Evolutionary conservation across 2,113 vertebrate genomes (phyloP), one percentile per base, ranked within the genome.

Genomic region (Lates calcarifer): DNA sequence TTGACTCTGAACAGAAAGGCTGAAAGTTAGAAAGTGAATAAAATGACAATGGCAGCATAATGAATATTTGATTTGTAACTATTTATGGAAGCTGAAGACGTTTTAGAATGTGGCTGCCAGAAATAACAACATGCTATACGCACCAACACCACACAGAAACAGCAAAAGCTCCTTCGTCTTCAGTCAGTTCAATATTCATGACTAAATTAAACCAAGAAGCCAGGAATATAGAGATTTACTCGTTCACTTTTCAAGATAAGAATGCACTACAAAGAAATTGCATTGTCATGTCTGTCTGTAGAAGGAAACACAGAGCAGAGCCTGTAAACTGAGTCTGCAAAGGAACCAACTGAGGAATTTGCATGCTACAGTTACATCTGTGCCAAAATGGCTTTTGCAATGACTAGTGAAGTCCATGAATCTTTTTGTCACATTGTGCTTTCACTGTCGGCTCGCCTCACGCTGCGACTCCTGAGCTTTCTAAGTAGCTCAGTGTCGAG

Each of bases 401-500:
- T 39, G 75, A 84, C 83, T 51, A 39, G 76, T 65, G 77, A 84
- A 89, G 87, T 91, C 86, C 84, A 85, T 89, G 85, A 86, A 90
- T 91, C 84, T 88, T 85, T 81, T 60, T 90, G 91, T 89, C 87
- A 90, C 82, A 55, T 82, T 41, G 85, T 82, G 84, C 84, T 69
- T 73, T 88, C 67, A 61, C 56, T 72, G 87, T 84, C 83, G 74
- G 62, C 81, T 89, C 61, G 83, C 75, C 84, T 89, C 88, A 83
- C 5, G 79, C 89, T 85, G 89, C 67, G 87, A 88, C 88, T 90
- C 88, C 85, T 70, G 66, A 85, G 90, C 89, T 73, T 79, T 70
- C 81, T 91, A 90, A 88, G 88, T 87, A 83, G 88, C 89, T 91
- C 79, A 58, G 84, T 83, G 86, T 84, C 55, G 77, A 93, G 92